A percentile compares a stretch with the other conserved stretches of the same genome.
These are phyloP conservation scores for Drosophila testacea DNA, from an alignment of 2,888 invertebrate species.

Conservation along the genomic window DNA sequence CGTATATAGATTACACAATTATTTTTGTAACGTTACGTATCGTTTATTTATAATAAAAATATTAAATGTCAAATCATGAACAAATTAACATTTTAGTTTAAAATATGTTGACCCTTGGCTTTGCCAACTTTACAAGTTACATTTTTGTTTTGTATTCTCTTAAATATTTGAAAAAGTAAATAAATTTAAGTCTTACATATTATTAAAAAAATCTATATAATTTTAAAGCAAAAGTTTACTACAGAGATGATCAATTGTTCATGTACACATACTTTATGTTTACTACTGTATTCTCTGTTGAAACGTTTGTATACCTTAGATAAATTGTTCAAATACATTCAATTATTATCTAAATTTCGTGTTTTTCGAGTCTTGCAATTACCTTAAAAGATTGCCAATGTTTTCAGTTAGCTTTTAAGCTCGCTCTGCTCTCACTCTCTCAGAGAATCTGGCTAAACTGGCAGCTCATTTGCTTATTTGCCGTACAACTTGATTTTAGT, in stretches of 20 bases:
- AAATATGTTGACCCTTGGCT: too few species aligned
- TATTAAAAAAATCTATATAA: too few species aligned
- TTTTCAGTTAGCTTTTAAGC: conserved; percentile 47
- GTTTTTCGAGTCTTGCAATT: conserved; percentile 34
- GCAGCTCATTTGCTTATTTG: conserved; percentile 23
- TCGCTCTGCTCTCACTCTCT: conserved; percentile 31
- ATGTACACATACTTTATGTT: neutral
- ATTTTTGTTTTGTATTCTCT: too few species aligned
- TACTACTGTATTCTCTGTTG: neutral
- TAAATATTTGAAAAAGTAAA: neutral
- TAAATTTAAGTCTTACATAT: too few species aligned
- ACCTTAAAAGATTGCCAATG: conserved; percentile 31
- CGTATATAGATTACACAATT: too few species aligned
- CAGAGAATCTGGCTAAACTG: neutral
- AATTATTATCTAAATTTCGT: conserved; percentile 31
- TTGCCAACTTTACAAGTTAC: too few species aligned
- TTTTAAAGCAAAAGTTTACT: neutral
- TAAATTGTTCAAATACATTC: conserved; percentile 56
- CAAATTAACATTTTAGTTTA: too few species aligned
- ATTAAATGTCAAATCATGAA: too few species aligned
- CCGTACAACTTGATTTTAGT: conserved; percentile 52
- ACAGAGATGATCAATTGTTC: neutral
- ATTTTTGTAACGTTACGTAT: too few species aligned
- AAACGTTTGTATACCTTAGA: conserved; percentile 44
- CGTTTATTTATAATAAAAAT: too few species aligned